A percentile compares a stretch with the other conserved stretches of the same genome.
Conservation (phyloP, 2,888 invertebrate genomes). For the Diachrysia chrysitis region DNA sequence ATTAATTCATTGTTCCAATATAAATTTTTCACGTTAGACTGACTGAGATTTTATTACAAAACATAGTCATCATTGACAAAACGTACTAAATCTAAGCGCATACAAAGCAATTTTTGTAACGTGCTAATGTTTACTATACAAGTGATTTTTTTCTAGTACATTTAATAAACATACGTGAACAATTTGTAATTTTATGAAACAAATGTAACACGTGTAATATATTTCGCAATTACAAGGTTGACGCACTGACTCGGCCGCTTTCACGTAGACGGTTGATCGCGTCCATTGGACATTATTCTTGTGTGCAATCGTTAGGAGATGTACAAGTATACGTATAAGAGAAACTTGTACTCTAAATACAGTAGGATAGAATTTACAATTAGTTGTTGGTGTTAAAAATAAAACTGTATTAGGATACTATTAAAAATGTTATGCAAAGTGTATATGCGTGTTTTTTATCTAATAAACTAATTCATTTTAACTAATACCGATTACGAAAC, state of each 20-base stretch:
- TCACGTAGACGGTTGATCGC: slow-evolving; percentile 25
- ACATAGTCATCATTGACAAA: not conserved
- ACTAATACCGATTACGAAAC: no score
- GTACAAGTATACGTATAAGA: no score
- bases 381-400: no score
- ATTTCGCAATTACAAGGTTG: slow-evolving; percentile 49
- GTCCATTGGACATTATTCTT: slow-evolving; percentile 16
- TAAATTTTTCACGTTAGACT: no score
- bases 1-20: no score
- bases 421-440: no score
- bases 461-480: no score
- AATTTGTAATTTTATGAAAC: slow-evolving; percentile 21
- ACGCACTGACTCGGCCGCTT: slow-evolving; percentile 25
- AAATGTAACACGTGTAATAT: slow-evolving; percentile 29
- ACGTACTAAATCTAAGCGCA: not conserved
- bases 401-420: no score
- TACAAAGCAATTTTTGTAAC: not conserved
- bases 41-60: no score
- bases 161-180: slow-evolving; percentile 15
- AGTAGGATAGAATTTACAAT: no score
- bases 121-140: not conserved
- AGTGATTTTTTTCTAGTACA: not conserved
- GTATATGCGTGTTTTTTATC: no score
- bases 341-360: no score
- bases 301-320: not conserved